Base-by-base conservation (phyloP, 1,140 invertebrate genomes). In the Heliconius congener region DNA sequence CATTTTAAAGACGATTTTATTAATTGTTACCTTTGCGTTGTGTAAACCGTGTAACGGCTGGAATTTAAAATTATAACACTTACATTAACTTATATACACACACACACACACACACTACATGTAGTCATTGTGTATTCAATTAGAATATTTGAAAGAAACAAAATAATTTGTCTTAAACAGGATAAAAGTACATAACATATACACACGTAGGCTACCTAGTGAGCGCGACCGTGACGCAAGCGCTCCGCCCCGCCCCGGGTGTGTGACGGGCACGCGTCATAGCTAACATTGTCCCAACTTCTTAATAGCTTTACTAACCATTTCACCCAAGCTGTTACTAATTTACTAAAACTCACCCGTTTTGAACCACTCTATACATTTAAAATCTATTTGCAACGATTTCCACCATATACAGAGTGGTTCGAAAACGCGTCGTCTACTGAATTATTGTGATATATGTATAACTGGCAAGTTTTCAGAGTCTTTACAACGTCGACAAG, bases 401-500 rank as follows among this genome's bases (percentile, higher is more conserved):
- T 30, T 55, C 19, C 46, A 34, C 30, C 27, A 57, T 57, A 34
- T 74, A 74, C 27, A 74, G 27, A 18, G 52, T 74, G 55, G 30
- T 57, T 57, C n/a, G 9, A 37, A 74, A 55, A 52, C 4, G 55
- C 16, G n/a, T 76, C 60, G 39, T 79, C 71, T 79, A 90, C 80
- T 86, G 86, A 91, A 90, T 90, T 85, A 91, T 88, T 93, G 91
- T 93, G 90, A 92, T 93, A 92, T 87, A 83, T 84, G 81, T 84
- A 78, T 85, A 86, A 87, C 85, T 88, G 86, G 83, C 85, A 86
- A 85, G 87, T 83, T 92, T 91, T 92, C 91, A 87, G 88, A 91
- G 85, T 93, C 87, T 93, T 90, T 91, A 92, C 92, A 92, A 85
- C 85, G 88, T 89, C 87, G 85, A 87, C 84, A 86, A 84, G 88